A percentile compares a stretch with the other conserved stretches of the same genome.
Conservation (phyloP, 2,113 vertebrate genomes). For the Eulacestoma nigropectus region DNA sequence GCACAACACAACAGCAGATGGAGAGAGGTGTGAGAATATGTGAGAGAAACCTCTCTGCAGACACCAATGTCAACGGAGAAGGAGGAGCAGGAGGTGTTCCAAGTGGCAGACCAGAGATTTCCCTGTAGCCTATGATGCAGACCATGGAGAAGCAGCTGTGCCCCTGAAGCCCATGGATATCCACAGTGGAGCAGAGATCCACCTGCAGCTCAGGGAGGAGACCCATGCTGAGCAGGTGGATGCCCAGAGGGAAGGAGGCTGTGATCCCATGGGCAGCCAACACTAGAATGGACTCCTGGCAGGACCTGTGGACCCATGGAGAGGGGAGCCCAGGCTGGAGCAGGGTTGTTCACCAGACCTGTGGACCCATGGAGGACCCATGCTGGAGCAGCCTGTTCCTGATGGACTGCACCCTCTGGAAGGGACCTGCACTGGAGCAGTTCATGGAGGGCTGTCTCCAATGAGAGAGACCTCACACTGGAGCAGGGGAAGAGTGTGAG, state of each 20-base stretch:
- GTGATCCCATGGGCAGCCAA: no score
- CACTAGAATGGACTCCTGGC: not conserved
- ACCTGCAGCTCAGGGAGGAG: not conserved
- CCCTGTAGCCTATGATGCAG: not conserved
- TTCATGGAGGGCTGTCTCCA: not conserved
- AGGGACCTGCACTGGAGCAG: not conserved
- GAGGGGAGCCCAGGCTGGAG: no score
- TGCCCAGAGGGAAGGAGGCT: not conserved
- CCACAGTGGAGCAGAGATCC: not conserved
- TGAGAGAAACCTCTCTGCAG: not conserved
- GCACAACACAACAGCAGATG: no score
- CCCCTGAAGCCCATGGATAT: no score
- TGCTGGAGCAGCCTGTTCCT: not conserved
- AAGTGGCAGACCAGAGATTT: fast-evolving
- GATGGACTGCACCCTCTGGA: not conserved
- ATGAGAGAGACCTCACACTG: fast-evolving
- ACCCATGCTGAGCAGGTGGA: not conserved
- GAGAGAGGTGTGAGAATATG: not conserved
- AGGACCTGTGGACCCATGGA: not conserved
- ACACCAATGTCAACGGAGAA: not conserved
- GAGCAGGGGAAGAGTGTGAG: not conserved
- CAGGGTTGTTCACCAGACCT: fast-evolving
- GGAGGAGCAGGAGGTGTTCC: not conserved
- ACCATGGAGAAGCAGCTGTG: not conserved
- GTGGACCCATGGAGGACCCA: fast-evolving